These are phyloP conservation scores for Hydropotes inermis DNA, from an alignment of 2,113 vertebrate genomes.

Conservation along the genomic window DNA sequence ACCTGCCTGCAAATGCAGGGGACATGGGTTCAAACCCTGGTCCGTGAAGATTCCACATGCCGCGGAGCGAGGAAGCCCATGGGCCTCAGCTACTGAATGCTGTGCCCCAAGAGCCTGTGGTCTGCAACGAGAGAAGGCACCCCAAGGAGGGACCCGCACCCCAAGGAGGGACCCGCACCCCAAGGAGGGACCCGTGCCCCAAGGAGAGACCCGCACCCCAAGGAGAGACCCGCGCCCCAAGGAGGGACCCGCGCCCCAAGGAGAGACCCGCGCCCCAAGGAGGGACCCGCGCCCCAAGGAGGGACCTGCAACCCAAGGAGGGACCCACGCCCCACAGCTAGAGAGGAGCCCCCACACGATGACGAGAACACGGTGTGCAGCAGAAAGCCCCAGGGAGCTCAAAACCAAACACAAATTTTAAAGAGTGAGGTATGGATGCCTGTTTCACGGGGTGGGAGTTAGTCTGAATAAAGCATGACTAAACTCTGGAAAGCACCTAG, in stretches of 20 bases:
- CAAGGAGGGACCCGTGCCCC: background rate
- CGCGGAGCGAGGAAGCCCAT: accelerated
- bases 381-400: background rate
- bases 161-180: accelerated
- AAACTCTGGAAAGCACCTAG: background rate
- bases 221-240: too few relatives aligned
- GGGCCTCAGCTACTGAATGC: background rate
- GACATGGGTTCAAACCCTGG: background rate
- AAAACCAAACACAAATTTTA: background rate
- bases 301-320: background rate
- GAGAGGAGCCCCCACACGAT: background rate
- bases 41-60: background rate
- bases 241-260: accelerated
- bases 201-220: background rate
- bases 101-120: background rate
- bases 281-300: background rate
- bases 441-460: background rate
- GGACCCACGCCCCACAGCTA: accelerated
- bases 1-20: background rate
- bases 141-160: accelerated
- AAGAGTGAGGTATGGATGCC: background rate
- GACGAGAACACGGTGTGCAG: accelerated
- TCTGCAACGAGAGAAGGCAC: background rate
- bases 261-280: background rate
- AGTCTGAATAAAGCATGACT: background rate